Evolutionary conservation across 2,797 vertebrate species (phyloP), one percentile per base, ranked within the genome.

Genomic region (Cynopterus sphinx): DNA sequence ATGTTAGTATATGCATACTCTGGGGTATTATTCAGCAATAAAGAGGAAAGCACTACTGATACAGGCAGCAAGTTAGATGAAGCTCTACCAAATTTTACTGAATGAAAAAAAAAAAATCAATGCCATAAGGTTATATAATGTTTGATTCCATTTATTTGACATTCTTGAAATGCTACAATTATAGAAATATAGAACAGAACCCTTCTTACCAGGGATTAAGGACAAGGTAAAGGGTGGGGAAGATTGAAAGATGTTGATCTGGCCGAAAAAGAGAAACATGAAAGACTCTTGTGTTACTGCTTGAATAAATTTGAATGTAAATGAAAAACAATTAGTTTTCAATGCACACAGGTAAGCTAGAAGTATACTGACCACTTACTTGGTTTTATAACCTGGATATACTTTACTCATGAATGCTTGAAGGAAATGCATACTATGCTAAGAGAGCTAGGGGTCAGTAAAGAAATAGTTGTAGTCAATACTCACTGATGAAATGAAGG

Each of bases 301-400:
- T 73, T 33, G 7, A 75, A 70, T 0, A 63, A 51, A 88, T 43
- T 75, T 74, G 16, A 88, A 85, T 43, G 11, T 11, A 88, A 16
- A 51, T 59, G 21, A 43, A 83, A 90, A 63, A 84, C 24, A 41
- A 61, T 74, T 53, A 77, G 28, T 33, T 90, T 75, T 82, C n/a
- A 39, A 57, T 49, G 16, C 1, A 26, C n/a, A 79, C 3, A 0
- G 26, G 6, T 84, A 41, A 39, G 1, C 11, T 46, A 61, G 12
- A 93, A 67, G 0, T 3, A 81, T 41, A 39, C 10, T 12, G 13
- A 61, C 12, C 6, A 39, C 24, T 43, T 41, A 75, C 3, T 75
- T 90, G 49, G 15, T 61, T 2, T 90, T 75, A 49, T 22, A 61
- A 63, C 5, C 0, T 59, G 1, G 81, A 46, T 53, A 36, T 43